Base-by-base conservation (phyloP, 2,888 invertebrate genomes). In the Caenorhabditis drosophilae region DNA sequence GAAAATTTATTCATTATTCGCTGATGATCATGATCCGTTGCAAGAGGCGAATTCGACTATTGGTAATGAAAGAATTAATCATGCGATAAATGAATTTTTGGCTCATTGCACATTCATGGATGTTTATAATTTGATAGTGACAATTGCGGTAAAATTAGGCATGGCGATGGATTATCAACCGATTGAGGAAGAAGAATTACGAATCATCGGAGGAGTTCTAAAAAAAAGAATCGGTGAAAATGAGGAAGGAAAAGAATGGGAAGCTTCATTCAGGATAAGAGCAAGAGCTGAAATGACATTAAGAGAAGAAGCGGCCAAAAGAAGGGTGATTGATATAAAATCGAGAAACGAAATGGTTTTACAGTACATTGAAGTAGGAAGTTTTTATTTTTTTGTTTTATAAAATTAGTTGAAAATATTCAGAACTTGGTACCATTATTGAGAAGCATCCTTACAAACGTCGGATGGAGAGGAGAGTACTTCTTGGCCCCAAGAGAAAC, bases 211-310 rank as follows among this genome's bases (percentile, higher is more conserved):
- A n/a, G 63, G 63, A 23, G 40, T 54, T 26, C 56, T 57, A 49
- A 46, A 53, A 25, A 20, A 27, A 25, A 46, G 50, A 18, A 42
- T 25, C 2, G 16, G n/a, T n/a, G n/a, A n/a, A n/a, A 20, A 15
- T 31, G 16, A 3, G 2, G 36, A 15, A 4, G 42, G 25, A 9
- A 16, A 31, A 12, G 66, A 66, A 40, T 60, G 47, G 53, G 60
- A 66, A 23, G 66, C 66, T 0, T 58, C 66, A 6, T 26, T 66
- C 36, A 50, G 54, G 47, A 50, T 47, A 31, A 40, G 66, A 20
- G 66, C 66, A 16, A 59, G 66, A 12, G 60, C 66, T 11, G 66
- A 66, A 27, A 38, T 48, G n/a, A 60, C 54, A 4, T 27, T 66
- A 22, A 27, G 55, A 11, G 66, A 66, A 15, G 66, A 66, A 35